These are phyloP conservation scores for Tinamus guttatus DNA, from an alignment of 2,113 vertebrate species.

Conservation along the genomic window DNA sequence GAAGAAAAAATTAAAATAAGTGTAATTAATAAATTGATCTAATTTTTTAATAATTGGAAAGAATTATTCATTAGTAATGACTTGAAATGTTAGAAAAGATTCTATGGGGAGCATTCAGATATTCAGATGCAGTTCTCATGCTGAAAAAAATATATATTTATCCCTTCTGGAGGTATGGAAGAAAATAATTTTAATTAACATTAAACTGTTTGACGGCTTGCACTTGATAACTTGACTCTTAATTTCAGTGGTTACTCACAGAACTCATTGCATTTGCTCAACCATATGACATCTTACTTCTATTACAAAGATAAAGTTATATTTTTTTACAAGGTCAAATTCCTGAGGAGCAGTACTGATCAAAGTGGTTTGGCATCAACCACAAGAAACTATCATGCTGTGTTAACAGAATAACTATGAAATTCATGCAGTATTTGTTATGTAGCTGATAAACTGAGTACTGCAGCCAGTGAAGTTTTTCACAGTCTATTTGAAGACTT, in stretches of 20 bases:
- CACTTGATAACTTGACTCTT: constrained; percentile 60
- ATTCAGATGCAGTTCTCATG: background rate
- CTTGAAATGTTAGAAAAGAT: background rate
- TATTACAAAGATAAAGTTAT: constrained; percentile 45
- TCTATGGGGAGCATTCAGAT: background rate
- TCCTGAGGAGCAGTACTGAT: constrained; percentile 40
- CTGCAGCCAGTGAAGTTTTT: background rate
- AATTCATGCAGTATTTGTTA: constrained; percentile 48
- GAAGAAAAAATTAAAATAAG: background rate
- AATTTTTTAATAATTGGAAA: background rate
- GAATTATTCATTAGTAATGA: background rate
- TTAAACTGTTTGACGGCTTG: constrained; percentile 6
- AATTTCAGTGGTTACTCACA: constrained; percentile 55
- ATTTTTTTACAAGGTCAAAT: constrained; percentile 60
- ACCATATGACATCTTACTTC: constrained; percentile 63
- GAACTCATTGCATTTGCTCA: constrained; percentile 18
- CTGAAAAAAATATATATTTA: background rate
- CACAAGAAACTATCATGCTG: constrained; percentile 42
- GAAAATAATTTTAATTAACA: constrained; percentile 60
- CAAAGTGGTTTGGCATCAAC: constrained; percentile 35
- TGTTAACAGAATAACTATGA: constrained; percentile 17
- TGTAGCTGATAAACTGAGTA: background rate
- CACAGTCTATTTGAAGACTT: background rate
- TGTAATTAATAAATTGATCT: background rate
- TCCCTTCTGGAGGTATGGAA: background rate